Evolutionary conservation across 2,888 invertebrate species (phyloP).

Genomic region (Melipona bicolor): DNA sequence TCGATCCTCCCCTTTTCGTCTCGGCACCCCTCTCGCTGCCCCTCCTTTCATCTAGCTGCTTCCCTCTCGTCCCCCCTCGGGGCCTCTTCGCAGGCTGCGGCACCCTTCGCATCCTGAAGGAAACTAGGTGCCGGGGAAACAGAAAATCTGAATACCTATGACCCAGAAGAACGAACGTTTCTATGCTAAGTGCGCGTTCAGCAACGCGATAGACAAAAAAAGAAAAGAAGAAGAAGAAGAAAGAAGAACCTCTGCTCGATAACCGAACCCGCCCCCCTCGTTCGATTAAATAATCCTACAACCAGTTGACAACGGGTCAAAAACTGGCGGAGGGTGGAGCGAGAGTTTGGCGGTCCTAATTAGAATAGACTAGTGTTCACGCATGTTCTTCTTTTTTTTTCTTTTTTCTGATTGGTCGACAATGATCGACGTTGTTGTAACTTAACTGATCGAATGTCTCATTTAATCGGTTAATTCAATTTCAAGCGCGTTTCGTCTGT

Average conservation of each 20-base stretch:
- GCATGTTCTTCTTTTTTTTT: too few relatives aligned
- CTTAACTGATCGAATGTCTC: too few relatives aligned
- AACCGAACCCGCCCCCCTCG: neutral
- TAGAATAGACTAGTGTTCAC: slow-evolving; percentile 34
- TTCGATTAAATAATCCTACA: slow-evolving; percentile 12
- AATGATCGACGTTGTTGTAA: neutral
- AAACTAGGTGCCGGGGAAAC: slow-evolving; percentile 57
- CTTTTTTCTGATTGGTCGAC: slow-evolving; percentile 17
- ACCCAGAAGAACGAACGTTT: slow-evolving; percentile 70
- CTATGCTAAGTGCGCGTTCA: slow-evolving; percentile 65
- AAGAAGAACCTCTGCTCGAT: neutral
- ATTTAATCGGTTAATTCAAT: too few relatives aligned
- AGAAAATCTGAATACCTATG: slow-evolving; percentile 74
- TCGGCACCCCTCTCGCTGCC: slow-evolving; percentile 47
- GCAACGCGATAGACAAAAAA: slow-evolving; percentile 33
- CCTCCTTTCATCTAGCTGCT: slow-evolving; percentile 45
- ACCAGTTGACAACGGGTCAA: neutral
- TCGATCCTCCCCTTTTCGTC: slow-evolving; percentile 70
- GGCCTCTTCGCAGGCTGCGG: slow-evolving; percentile 55
- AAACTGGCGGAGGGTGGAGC: slow-evolving; percentile 10
- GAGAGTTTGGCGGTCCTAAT: slow-evolving; percentile 26
- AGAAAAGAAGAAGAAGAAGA: neutral
- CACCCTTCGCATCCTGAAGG: slow-evolving; percentile 66
- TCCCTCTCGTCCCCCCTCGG: slow-evolving; percentile 52
- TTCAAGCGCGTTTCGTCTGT: too few relatives aligned